Conservation (phyloP, 2,797 vertebrate genomes). For the Acomys russatus region DNA sequence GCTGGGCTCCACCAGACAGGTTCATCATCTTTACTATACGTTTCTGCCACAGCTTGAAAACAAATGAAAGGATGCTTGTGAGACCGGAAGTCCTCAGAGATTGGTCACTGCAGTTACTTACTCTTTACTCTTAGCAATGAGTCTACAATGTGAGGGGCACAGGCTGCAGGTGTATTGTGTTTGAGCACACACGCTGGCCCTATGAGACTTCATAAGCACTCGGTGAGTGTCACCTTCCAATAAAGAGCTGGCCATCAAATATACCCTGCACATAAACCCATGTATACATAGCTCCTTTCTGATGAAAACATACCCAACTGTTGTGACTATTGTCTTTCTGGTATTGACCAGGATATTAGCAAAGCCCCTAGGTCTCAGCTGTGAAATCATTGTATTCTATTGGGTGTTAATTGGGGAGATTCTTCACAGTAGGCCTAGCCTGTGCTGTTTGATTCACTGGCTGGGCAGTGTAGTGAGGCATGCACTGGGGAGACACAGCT, state of each 20-base stretch:
- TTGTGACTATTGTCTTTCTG: not conserved
- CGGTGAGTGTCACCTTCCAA: conserved; percentile 76
- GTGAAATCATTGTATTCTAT: accelerated
- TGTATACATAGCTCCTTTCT: conserved; percentile 4
- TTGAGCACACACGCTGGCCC: not conserved
- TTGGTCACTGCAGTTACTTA: not conserved
- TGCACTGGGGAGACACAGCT: accelerated
- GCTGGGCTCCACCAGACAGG: too few relatives aligned
- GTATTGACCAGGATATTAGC: not conserved
- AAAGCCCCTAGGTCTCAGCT: accelerated
- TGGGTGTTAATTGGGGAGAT: not conserved
- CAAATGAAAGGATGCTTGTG: not conserved
- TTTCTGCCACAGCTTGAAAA: not conserved
- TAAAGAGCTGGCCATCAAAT: conserved; percentile 51
- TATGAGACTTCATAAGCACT: conserved; percentile 59
- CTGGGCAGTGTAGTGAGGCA: too few relatives aligned
- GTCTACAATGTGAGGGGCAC: not conserved
- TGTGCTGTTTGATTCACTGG: not conserved
- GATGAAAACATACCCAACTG: conserved; percentile 19
- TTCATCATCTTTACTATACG: accelerated
- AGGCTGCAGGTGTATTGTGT: not conserved
- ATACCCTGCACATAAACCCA: conserved; percentile 17
- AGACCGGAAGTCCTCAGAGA: not conserved
- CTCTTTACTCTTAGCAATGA: not conserved
- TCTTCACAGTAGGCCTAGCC: accelerated